Evolutionary conservation across 2,888 invertebrate species (phyloP).

Genomic region (Elmis aenea): DNA sequence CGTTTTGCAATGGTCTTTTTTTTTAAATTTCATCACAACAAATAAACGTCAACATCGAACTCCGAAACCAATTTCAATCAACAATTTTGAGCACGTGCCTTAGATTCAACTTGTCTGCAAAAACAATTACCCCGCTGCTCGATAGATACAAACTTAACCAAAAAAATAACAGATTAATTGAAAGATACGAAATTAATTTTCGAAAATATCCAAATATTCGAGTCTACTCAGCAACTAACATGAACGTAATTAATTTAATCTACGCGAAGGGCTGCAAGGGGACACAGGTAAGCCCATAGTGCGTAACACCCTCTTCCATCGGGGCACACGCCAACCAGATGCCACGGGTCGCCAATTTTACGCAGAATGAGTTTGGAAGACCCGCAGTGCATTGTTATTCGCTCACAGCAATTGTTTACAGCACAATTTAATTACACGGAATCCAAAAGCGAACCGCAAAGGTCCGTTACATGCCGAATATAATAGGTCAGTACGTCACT

Average conservation of each 20-base stretch:
- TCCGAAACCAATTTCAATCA: too few species aligned
- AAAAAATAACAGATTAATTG: too few species aligned
- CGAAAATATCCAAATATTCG: too few species aligned
- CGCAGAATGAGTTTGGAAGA: conserved; percentile 25
- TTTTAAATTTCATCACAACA: too few species aligned
- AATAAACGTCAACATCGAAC: too few species aligned
- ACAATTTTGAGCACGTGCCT: too few species aligned
- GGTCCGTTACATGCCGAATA: conserved; percentile 12
- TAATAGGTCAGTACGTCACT: conserved; percentile 20
- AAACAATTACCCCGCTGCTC: too few species aligned
- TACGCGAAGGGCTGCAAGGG: conserved; percentile 14
- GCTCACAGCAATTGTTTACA: conserved; percentile 24
- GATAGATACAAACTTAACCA: too few species aligned
- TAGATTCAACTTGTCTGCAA: too few species aligned
- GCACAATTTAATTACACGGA: conserved; percentile 27
- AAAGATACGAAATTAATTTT: too few species aligned
- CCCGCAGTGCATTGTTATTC: conserved; percentile 23
- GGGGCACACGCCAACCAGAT: conserved; percentile 29
- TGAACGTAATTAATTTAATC: conserved; percentile 13
- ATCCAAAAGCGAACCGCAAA: conserved; percentile 8
- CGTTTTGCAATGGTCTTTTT: too few species aligned
- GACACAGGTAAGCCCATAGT: conserved; percentile 19
- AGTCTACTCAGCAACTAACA: too few species aligned
- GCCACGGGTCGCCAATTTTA: conserved; percentile 31
- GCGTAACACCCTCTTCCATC: conserved; percentile 23